Base-by-base conservation (phyloP, 2,888 invertebrate genomes). In the Xanthia togata region DNA sequence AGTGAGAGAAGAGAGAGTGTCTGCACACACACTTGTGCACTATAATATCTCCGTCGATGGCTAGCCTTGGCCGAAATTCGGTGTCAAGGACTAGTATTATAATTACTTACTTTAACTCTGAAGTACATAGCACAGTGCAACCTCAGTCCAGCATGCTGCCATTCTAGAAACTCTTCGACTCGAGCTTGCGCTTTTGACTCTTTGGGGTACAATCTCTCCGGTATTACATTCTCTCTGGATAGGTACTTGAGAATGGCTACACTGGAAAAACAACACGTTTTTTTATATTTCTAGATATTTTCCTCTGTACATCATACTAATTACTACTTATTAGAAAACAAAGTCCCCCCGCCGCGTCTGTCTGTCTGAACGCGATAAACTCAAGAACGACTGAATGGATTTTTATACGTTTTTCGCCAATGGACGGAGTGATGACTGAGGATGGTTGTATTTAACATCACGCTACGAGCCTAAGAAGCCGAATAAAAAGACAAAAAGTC, bases 161-260 rank as follows among this genome's bases (percentile, higher is more conserved):
- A 98, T 90, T 98, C 97, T 80, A 98, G 93, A 91, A 97, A 98
- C 92, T 98, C 98, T 83, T 98, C 98, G 8, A 98, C 97, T 82
- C 96, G 93, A 0, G 98, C 98, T 91, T 97, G 97, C 64, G 92
- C 89, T 88, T 97, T 95, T 0, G 96, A 95, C 65, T 98, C 97
- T 76, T 93, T 95, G 0, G 98, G 98, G 89, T 98, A 98, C 97
- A 98, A 97, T 82, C 97, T 96, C 62, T 97, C 97, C 11, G 96
- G 95, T 59, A 97, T 93, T 5, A 96, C 88, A 78, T 95, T 95
- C 89, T 97, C 97, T 71, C 97, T 93, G 4, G 97, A 93, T 68
- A 98, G 89, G 90, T 98, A 98, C 83, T 97, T 97, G 35, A 98
- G 89, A 78, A 98, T 98, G n/a, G 98, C 98, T 63, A 98, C 95